Conservation (phyloP, 30 jellyfish, hydroid and myxozoan species). For the Mastigias papua region DNA sequence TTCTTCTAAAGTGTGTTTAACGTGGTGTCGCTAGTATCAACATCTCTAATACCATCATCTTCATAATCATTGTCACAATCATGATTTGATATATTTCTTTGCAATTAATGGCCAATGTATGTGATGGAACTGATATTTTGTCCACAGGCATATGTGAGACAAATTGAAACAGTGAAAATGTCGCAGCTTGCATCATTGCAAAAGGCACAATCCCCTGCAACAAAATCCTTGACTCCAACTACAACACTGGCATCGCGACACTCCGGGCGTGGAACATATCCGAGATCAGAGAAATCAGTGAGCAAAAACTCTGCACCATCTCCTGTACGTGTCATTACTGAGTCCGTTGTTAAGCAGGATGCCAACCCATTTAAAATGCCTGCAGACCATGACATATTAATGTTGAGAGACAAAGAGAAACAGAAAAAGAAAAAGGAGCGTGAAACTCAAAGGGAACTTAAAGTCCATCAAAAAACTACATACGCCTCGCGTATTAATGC, state of each 20-base stretch:
- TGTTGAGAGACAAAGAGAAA: constrained; percentile 92
- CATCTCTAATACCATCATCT: too few species aligned
- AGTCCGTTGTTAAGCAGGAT: constrained; percentile 31
- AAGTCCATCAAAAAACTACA: constrained; percentile 92
- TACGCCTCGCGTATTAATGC: constrained; percentile 97
- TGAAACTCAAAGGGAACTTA: constrained; percentile 80
- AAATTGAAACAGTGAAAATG: constrained; percentile 11
- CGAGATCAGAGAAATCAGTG: constrained; percentile 64
- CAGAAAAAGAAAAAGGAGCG: constrained; percentile 90
- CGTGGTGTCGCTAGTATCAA: too few species aligned
- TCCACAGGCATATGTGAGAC: background rate
- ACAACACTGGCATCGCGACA: constrained; percentile 29
- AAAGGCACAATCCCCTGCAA: constrained; percentile 41
- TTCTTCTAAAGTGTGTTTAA: too few species aligned
- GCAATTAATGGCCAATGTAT: too few species aligned
- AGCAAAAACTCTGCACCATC: constrained; percentile 57
- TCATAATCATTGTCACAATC: too few species aligned
- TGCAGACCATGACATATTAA: constrained; percentile 86
- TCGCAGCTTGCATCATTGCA: constrained; percentile 59
- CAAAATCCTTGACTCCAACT: constrained; percentile 52
- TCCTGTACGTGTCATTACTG: constrained; percentile 2
- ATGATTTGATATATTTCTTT: too few species aligned
- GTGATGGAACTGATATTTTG: too few species aligned
- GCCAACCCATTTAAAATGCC: constrained; percentile 96
- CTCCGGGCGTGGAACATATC: constrained; percentile 59